Evolutionary conservation across 92 coral and sea anemone species (phyloP), one percentile per base, ranked within the genome.

Genomic region (Porites divaricata): DNA sequence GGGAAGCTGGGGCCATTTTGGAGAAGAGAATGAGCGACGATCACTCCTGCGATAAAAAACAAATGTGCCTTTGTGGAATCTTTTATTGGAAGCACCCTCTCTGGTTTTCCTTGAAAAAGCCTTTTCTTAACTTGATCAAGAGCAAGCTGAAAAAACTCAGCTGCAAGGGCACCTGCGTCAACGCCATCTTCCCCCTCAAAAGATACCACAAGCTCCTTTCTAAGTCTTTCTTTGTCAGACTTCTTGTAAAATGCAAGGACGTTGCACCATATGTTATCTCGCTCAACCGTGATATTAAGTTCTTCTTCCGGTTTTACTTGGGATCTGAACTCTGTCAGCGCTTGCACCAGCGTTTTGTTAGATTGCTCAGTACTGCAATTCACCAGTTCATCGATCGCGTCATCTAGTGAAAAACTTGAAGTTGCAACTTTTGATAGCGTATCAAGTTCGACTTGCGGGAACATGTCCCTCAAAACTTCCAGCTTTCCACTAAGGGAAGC

Each of bases 91-190:
- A 88, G 61, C 28, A 83, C 52, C n/a, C 81, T 59, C 19, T 66
- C 66, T 61, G 28, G 72, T 61, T 82, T 61, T 20, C 88, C 91
- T n/a, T 83, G 87, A 77, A 88, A 88, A 9, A 88, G 69, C 54
- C 91, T 57, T 25, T 68, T 69, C 23, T 82, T 88, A 21, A 83
- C 59, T 45, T 88, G 83, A 21, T 62, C 61, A 19, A 88, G 74
- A 24, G 88, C 91, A 24, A 82, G 64, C 28, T 72, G 25, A 61
- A 88, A 88, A 56, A n/a, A n/a, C n/a, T n/a, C n/a, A n/a, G n/a
- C n/a, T n/a, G n/a, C n/a, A n/a, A n/a, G n/a, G n/a, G n/a, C n/a
- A n/a, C n/a, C n/a, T n/a, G n/a, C n/a, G n/a, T n/a, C n/a, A n/a
- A n/a, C n/a, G n/a, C n/a, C n/a, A 76, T 82, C 19, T 83, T 88